These are phyloP conservation scores for Cremastinae sp. DNA, from an alignment of 2,888 invertebrate species.

Conservation along the genomic window DNA sequence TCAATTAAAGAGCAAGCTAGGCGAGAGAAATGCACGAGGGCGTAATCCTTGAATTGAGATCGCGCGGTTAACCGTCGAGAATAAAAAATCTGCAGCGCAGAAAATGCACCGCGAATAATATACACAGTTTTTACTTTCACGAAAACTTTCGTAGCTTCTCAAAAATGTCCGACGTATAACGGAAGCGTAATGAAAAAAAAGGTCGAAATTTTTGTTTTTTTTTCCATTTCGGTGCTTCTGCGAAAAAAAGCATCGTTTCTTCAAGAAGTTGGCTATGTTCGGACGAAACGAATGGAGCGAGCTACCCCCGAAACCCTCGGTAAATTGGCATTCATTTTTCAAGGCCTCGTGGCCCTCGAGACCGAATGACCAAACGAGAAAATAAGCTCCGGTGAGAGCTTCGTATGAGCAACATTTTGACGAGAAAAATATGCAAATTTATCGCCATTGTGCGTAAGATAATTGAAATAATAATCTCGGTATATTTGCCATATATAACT, in stretches of 20 bases:
- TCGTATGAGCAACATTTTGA: constrained; percentile 13
- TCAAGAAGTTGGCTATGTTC: not conserved
- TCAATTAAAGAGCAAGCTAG: too few species aligned
- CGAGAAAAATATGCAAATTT: not conserved
- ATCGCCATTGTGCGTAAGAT: not conserved
- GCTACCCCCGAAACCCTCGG: not conserved
- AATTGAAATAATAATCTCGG: not conserved
- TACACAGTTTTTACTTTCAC: not conserved
- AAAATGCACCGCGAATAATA: not conserved
- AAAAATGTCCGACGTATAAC: not conserved
- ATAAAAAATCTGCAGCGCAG: too few species aligned
- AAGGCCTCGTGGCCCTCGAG: constrained; percentile 1
- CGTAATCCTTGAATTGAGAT: too few species aligned
- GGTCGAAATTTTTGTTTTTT: not conserved
- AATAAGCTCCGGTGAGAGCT: constrained; percentile 12
- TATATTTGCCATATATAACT: too few species aligned
- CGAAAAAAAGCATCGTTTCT: constrained; percentile 1
- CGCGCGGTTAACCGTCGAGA: too few species aligned
- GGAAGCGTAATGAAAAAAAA: not conserved
- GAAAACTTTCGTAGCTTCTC: not conserved
- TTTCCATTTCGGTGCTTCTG: not conserved
- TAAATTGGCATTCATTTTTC: constrained; percentile 50
- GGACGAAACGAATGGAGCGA: constrained; percentile 3
- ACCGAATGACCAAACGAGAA: constrained; percentile 30
- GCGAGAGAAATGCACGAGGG: too few species aligned